Evolutionary conservation across 2,888 invertebrate species (phyloP).

Genomic region (Napeogenes inachia): DNA sequence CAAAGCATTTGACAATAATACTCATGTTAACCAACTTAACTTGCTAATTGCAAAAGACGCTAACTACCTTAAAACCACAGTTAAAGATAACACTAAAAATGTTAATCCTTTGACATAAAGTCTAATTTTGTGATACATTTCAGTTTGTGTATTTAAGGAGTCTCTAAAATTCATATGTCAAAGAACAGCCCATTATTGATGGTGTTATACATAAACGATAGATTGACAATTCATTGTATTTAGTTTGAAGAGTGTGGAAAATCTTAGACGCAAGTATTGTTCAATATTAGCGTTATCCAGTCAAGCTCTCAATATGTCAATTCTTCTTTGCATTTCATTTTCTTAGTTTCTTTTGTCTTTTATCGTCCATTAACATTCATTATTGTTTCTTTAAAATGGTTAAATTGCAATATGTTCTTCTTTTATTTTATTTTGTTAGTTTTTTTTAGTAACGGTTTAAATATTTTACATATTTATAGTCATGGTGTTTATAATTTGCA

Average conservation of each 20-base stretch:
- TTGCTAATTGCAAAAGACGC: conserved; percentile 51
- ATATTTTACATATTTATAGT: too few relatives aligned
- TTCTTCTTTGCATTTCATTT: conserved; percentile 16
- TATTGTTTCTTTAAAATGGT: background rate
- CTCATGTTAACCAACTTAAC: conserved; percentile 55
- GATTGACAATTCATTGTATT: conserved; percentile 34
- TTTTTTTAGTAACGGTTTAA: too few relatives aligned
- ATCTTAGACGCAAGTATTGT: conserved; percentile 35
- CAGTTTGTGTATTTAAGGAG: conserved; percentile 17
- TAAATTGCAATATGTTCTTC: background rate
- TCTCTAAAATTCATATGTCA: conserved; percentile 34
- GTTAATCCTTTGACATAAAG: conserved; percentile 34
- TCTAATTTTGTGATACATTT: conserved; percentile 28
- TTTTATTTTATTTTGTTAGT: conserved; percentile 1
- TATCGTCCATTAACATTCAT: background rate
- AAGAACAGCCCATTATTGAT: conserved; percentile 37
- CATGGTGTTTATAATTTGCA: too few relatives aligned
- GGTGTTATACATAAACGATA: conserved; percentile 45
- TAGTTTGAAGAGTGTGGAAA: conserved; percentile 39
- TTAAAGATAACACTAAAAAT: conserved; percentile 13
- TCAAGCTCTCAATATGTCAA: conserved; percentile 35
- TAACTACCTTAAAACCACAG: conserved; percentile 37
- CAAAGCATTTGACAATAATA: conserved; percentile 46
- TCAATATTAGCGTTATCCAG: conserved; percentile 43
- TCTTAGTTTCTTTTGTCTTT: conserved; percentile 9